phyloP scores from a whole-genome alignment of 2,797 vertebrate genomes.

The Scyliorhinus canicula region DNA sequence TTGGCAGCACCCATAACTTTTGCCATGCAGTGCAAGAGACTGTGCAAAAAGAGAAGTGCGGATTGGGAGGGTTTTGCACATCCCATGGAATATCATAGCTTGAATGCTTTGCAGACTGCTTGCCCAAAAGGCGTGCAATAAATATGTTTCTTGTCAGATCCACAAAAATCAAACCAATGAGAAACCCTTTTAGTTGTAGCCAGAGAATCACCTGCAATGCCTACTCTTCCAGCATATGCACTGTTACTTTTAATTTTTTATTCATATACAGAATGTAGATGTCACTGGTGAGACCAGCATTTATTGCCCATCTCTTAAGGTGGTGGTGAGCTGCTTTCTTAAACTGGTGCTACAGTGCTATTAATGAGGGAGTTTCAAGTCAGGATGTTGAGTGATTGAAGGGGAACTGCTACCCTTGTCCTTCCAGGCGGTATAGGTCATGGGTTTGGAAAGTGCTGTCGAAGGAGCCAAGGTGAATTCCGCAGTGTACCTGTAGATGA shows the following conservation, averaged over 20 bases:
- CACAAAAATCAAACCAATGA: neutral
- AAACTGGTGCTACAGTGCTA: too few species aligned
- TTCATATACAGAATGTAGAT: too few species aligned
- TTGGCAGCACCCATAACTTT: neutral
- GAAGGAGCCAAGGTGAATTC: too few species aligned
- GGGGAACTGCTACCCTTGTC: too few species aligned
- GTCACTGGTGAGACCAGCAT: too few species aligned
- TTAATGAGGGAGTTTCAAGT: too few species aligned
- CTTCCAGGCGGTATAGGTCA: too few species aligned
- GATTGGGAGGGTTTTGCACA: neutral
- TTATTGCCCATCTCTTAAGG: too few species aligned
- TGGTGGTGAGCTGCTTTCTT: too few species aligned
- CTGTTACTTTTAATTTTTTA: neutral
- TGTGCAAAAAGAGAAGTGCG: neutral
- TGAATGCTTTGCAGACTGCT: neutral
- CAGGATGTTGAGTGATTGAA: too few species aligned
- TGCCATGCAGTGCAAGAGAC: neutral
- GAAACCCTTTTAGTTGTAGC: neutral
- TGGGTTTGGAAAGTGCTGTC: too few species aligned
- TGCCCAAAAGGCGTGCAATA: neutral
- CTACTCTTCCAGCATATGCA: neutral
- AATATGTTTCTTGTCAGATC: neutral
- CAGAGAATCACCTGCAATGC: neutral
- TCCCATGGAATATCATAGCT: neutral
- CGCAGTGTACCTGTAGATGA: too few species aligned